A percentile compares a stretch with the other conserved stretches of the same genome.
Conservation (phyloP, 2,888 invertebrate genomes). For the Gerosis bhagava region DNA sequence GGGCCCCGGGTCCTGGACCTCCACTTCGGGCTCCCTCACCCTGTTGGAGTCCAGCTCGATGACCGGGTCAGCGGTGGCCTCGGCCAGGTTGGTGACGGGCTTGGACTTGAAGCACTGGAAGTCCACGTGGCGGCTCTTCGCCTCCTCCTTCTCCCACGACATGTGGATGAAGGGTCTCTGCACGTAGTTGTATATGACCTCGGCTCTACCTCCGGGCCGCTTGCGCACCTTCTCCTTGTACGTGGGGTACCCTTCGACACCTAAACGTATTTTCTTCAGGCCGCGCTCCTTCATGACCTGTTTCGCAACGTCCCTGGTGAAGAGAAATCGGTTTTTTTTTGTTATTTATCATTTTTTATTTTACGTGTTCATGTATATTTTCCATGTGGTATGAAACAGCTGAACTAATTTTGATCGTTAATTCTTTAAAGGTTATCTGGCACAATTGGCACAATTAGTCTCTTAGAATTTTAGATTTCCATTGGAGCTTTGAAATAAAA, state of each 20-base stretch:
- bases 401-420: too few relatives aligned
- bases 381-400: too few relatives aligned
- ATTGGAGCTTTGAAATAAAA: too few relatives aligned
- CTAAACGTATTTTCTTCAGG: conserved; percentile 98
- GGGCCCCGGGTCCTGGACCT: conserved; percentile 37
- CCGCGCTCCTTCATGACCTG: conserved; percentile 99
- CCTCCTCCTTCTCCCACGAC: conserved; percentile 99
- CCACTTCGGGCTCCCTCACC: conserved; percentile 54
- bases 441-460: too few relatives aligned
- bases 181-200: conserved; percentile 99
- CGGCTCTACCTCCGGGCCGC: conserved; percentile 96
- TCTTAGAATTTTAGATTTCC: too few relatives aligned
- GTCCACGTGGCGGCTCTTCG: conserved; percentile 98
- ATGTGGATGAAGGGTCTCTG: conserved; percentile 99
- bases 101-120: conserved; percentile 99
- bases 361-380: too few relatives aligned
- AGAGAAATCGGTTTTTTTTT: background rate
- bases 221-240: conserved; percentile 99
- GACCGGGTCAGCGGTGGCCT: conserved; percentile 95
- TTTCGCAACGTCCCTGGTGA: conserved; percentile 95
- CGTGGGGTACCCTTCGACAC: conserved; percentile 99
- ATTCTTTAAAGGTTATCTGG: too few relatives aligned
- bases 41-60: conserved; percentile 84
- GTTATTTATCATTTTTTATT: too few relatives aligned
- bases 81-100: conserved; percentile 97